Conservation (phyloP, 1,140 invertebrate species). For the Leptinotarsa undecemlineata region DNA sequence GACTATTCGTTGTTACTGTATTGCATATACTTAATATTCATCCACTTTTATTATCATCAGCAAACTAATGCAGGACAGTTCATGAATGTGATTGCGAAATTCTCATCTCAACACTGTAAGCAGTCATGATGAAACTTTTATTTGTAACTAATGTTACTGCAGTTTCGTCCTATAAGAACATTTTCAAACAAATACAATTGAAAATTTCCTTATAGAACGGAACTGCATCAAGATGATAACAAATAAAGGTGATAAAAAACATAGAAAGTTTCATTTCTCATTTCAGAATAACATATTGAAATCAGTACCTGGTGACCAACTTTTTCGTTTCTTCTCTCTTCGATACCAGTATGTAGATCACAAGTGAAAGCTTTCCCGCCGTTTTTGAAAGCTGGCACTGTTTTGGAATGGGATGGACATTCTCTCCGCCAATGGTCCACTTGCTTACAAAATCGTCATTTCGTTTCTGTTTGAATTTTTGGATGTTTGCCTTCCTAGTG, state of each 20-base stretch:
- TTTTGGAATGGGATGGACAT: neutral
- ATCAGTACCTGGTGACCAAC: neutral
- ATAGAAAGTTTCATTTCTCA: too few relatives aligned
- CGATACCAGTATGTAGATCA: neutral
- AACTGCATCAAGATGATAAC: too few relatives aligned
- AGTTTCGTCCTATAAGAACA: too few relatives aligned
- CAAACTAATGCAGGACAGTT: too few relatives aligned
- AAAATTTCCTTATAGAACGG: too few relatives aligned
- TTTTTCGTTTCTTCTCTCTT: neutral
- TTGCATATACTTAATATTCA: conserved; percentile 17
- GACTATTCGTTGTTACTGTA: conserved; percentile 4
- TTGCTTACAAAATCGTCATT: neutral
- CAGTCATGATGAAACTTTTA: too few relatives aligned
- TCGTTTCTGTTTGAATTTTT: neutral
- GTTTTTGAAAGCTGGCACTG: too few relatives aligned
- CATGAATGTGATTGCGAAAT: neutral
- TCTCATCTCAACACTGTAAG: conserved; percentile 1
- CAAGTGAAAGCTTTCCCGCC: neutral
- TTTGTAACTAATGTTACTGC: too few relatives aligned
- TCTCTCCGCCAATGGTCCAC: neutral
- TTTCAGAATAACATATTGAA: neutral
- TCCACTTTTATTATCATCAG: neutral
- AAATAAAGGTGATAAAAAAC: too few relatives aligned
- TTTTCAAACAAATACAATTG: too few relatives aligned
- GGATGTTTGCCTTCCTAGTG: neutral